Evolutionary conservation across 1,140 invertebrate species (phyloP), one percentile per base, ranked within the genome.

Genomic region (Aphis gossypii): DNA sequence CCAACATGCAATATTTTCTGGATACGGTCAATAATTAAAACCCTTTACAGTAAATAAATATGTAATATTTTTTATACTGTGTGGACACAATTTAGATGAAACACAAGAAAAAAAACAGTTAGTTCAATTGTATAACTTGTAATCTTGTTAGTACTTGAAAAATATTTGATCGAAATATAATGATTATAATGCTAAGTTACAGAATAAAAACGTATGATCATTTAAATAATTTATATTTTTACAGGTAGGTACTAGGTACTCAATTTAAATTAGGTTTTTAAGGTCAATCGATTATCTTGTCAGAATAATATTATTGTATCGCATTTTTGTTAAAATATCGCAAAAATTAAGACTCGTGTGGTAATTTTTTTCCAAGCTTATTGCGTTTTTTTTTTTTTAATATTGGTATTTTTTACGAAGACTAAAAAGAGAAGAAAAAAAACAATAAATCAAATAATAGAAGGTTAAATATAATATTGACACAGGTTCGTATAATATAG

Each of bases 361-460:
- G 60, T n/a, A n/a, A n/a, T 83, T 83, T 83, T 2, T 38, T 18
- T 82, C 20, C 76, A 38, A 23, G 76, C 76, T 6, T 23, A 38
- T 5, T 9, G 76, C 76, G 35, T 83, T 83, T 83, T 35, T 35
- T 83, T 35, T 35, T 35, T 38, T 83, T 84, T 25, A 2, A 44
- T 14, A 41, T 83, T 38, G 7, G 1, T 84, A 84, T 84, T 84
- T 84, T 84, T 9, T 11, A 14, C 21, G 20, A 0, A 84, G 3
- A 4, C 2, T 20, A 51, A 18, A 51, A 20, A 51, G 18, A 48
- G 46, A 3, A 51, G 14, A 83, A 23, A 41, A 41, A 41, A 30
- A 41, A 88, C 48, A 89, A 89, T 56, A 89, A 89, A 56, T 89
- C 88, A 54, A 89, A 89, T 89, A 89, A 38, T 41, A 23, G 35